Conservation (phyloP, 2,113 vertebrate species). For the Grammomys dolichurus region DNA sequence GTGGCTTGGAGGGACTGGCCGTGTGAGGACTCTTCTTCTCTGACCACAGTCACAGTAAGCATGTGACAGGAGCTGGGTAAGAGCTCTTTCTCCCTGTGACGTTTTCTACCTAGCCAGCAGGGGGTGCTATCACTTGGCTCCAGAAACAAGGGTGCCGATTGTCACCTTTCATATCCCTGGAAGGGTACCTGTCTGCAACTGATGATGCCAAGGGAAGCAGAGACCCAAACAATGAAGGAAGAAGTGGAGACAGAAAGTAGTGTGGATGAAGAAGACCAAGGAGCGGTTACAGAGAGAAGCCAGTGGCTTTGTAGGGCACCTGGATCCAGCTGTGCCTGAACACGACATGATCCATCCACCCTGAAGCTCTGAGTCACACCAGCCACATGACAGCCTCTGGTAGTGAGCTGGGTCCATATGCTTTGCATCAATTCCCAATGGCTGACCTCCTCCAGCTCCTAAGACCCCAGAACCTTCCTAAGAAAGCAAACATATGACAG, state of each 20-base stretch:
- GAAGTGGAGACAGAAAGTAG: neutral
- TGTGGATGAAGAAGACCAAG: neutral
- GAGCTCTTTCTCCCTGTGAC: neutral
- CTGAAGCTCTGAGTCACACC: accelerated
- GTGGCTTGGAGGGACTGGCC: neutral
- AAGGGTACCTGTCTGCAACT: neutral
- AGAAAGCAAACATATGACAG: neutral
- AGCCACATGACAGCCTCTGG: accelerated
- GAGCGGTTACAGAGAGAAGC: neutral
- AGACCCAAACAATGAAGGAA: neutral
- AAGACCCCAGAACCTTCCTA: slow-evolving; percentile 24
- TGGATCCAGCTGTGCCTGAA: slow-evolving; percentile 53
- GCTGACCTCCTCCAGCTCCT: neutral
- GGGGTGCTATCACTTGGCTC: slow-evolving; percentile 50
- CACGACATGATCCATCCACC: accelerated
- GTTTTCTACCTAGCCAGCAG: slow-evolving; percentile 29
- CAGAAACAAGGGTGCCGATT: neutral
- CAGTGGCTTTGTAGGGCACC: neutral
- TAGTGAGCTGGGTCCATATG: too few relatives aligned
- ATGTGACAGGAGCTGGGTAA: neutral
- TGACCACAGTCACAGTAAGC: neutral
- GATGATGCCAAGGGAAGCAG: neutral
- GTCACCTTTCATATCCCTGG: neutral
- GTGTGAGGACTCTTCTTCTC: neutral
- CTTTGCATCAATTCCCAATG: neutral